Percentiles rank a stretch among this genome's conserved stretches.
phyloP scores from a whole-genome alignment of 2,888 invertebrate species.

The Lamellibrachia columna region DNA sequence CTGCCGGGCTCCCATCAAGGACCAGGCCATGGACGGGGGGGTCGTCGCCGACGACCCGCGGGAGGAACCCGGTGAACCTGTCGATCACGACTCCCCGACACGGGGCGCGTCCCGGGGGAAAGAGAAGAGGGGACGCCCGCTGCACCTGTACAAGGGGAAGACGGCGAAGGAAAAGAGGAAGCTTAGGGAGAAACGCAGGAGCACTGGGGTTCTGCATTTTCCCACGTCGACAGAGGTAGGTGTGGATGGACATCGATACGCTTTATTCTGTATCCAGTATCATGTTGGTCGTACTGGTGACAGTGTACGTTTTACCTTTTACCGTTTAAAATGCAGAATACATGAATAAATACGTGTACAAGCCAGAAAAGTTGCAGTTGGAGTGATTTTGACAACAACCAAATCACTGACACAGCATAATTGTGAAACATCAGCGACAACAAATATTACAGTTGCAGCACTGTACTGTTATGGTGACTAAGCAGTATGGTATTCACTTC shows the following conservation, averaged over 20 bases:
- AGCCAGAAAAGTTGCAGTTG: no score
- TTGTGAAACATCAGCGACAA: no score
- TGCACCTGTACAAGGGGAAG: constrained; percentile 71
- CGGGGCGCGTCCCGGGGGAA: constrained; percentile 66
- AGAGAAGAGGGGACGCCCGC: constrained; percentile 67
- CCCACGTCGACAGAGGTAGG: constrained; percentile 71
- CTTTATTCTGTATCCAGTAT: no score
- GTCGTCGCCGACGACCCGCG: background rate
- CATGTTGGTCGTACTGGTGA: no score
- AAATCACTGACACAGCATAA: no score
- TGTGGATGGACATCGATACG: constrained; percentile 18
- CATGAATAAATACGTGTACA: no score
- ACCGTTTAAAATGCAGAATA: no score
- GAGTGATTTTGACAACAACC: no score
- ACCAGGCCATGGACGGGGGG: constrained; percentile 37
- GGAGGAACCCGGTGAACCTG: constrained; percentile 13
- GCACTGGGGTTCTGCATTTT: constrained; percentile 72
- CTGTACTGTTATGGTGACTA: no score
- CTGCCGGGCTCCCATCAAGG: constrained; percentile 60
- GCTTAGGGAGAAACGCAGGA: constrained; percentile 71
- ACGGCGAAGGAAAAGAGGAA: constrained; percentile 72
- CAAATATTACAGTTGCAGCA: no score
- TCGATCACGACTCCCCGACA: constrained; percentile 45
- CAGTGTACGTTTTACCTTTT: no score
- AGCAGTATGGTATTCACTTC: no score